These are phyloP conservation scores for Ceriagrion tenellum DNA, from an alignment of 2,888 invertebrate genomes.

Conservation along the genomic window DNA sequence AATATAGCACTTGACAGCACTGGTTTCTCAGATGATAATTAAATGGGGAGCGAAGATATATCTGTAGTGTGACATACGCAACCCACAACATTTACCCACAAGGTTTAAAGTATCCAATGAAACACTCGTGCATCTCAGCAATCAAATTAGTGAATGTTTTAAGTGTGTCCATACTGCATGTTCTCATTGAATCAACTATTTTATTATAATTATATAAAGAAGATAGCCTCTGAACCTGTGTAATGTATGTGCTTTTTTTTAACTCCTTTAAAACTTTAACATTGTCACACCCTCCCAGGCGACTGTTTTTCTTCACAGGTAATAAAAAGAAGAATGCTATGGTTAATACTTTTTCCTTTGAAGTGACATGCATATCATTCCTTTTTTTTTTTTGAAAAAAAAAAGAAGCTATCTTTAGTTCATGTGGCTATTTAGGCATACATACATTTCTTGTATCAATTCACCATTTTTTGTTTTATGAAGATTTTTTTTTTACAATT, in stretches of 20 bases:
- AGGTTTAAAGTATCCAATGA: constrained; percentile 56
- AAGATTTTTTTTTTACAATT: constrained; percentile 53
- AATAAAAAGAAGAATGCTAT: constrained; percentile 55
- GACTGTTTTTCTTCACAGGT: constrained; percentile 57
- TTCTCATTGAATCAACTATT: constrained; percentile 59
- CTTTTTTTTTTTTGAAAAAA: constrained; percentile 41
- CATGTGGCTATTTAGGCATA: constrained; percentile 68
- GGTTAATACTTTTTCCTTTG: constrained; percentile 51
- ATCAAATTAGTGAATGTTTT: constrained; percentile 56
- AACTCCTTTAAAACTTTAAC: constrained; percentile 59
- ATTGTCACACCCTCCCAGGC: constrained; percentile 54
- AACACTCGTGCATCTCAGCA: constrained; percentile 63
- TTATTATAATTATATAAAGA: constrained; percentile 65
- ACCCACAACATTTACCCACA: constrained; percentile 61
- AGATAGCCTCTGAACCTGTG: constrained; percentile 63
- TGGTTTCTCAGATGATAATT: constrained; percentile 65
- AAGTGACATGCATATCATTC: constrained; percentile 56
- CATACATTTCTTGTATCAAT: constrained; percentile 67
- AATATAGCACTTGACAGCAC: constrained; percentile 59
- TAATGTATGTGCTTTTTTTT: constrained; percentile 45
- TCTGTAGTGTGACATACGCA: constrained; percentile 56
- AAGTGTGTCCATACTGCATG: constrained; percentile 62
- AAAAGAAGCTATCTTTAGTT: constrained; percentile 66
- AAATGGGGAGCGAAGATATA: constrained; percentile 65
- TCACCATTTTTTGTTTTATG: constrained; percentile 68